Evolutionary conservation across 2,113 vertebrate genomes (phyloP).

Genomic region (Cryptoleucopteryx plumbea): DNA sequence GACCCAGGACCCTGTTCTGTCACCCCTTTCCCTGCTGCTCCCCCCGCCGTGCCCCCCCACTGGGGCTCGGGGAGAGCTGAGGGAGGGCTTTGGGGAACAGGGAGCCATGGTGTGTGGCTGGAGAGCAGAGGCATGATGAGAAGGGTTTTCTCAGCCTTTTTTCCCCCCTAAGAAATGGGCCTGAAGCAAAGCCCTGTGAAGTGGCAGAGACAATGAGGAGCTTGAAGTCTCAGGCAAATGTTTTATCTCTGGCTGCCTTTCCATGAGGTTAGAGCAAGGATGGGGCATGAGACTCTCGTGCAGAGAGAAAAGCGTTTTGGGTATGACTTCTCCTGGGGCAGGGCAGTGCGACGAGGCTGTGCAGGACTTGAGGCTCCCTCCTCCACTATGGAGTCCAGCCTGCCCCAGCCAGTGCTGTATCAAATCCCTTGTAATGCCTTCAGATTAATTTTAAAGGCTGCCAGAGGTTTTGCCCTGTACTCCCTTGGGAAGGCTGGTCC

Average conservation of each 20-base stretch:
- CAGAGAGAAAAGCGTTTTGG: not conserved
- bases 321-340: not conserved
- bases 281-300: rapidly evolving
- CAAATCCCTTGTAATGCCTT: not conserved
- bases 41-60: too few relatives aligned
- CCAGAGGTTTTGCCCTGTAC: not conserved
- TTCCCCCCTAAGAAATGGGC: not conserved
- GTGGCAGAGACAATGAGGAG: not conserved
- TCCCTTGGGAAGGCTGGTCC: not conserved
- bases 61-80: not conserved
- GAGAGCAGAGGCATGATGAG: not conserved
- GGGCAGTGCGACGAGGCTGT: rapidly evolving
- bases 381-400: not conserved
- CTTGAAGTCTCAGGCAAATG: not conserved
- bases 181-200: not conserved
- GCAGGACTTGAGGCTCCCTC: not conserved
- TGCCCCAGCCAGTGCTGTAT: rapidly evolving
- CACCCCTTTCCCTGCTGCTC: not conserved
- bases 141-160: not conserved
- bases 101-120: rapidly evolving
- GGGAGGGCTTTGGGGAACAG: not conserved
- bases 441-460: not conserved
- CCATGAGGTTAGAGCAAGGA: not conserved
- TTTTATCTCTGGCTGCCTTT: rapidly evolving
- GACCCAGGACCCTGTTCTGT: not conserved